Percentiles rank a stretch among this genome's conserved stretches.
phyloP scores from a whole-genome alignment of 2,888 invertebrate species.

The Xestoiulus laeticollis region DNA sequence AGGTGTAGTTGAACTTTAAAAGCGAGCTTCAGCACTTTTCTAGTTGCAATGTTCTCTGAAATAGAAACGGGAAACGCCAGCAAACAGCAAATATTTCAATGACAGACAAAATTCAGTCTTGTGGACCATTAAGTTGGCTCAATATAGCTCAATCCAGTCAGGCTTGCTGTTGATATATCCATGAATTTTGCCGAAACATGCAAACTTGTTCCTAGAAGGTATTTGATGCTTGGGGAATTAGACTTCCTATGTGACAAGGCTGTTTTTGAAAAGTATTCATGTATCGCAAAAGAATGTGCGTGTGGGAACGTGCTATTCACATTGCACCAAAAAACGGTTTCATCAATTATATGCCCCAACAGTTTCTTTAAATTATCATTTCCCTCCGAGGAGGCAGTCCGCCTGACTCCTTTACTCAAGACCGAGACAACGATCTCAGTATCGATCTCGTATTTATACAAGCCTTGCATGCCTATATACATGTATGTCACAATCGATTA shows the following conservation, averaged over 20 bases:
- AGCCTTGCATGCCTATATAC: neutral
- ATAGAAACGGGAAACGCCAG: neutral
- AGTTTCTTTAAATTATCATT: neutral
- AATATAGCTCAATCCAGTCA: neutral
- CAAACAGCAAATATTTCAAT: neutral
- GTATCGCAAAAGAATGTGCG: neutral
- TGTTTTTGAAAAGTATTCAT: neutral
- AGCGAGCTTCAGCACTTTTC: neutral
- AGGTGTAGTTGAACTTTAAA: too few relatives aligned
- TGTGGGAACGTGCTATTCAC: neutral
- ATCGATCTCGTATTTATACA: neutral
- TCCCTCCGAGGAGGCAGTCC: neutral
- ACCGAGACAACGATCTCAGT: neutral
- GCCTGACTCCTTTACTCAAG: neutral
- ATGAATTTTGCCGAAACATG: neutral
- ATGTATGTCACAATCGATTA: neutral
- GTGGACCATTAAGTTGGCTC: neutral
- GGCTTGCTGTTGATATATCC: neutral
- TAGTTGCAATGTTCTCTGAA: neutral
- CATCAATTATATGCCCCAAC: constrained; percentile 28
- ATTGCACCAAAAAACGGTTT: neutral
- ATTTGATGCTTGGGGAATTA: neutral
- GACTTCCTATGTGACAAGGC: neutral
- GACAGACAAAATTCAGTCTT: neutral
- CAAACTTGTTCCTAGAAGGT: neutral